Base-by-base conservation (phyloP, 1,140 invertebrate genomes). In the Drosophila pectinifera region DNA sequence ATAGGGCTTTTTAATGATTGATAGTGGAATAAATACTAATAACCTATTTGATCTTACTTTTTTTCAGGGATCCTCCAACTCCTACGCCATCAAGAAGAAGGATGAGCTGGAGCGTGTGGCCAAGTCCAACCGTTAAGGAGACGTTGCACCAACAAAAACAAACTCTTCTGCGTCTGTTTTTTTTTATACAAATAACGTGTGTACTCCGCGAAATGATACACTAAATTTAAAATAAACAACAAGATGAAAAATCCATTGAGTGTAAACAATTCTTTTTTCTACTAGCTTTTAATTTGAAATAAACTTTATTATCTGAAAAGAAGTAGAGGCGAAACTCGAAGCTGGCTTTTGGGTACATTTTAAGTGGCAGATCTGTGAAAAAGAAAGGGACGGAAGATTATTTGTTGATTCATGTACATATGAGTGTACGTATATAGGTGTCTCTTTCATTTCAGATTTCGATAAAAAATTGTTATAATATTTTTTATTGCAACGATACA, bases 31-130 rank as follows among this genome's bases (percentile, higher is more conserved):
- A 22, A 43, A 18, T 11, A 20, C 34, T 61, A 20, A 36, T 28
- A 10, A 22, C 7, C 0, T 28, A 10, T 59, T 34, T n/a, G 7
- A 20, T 28, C n/a, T 43, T 39, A 48, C n/a, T 72, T 26, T 62
- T 92, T 92, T 88, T 26, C 91, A 96, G 96, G 99, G 98, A 73
- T 99, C 98, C 65, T 99, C 98, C 48, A 99, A 99, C 94, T 99
- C 98, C 42, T 99, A 99, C 92, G 99, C 99, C 73, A 99, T 99
- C 93, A 99, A 99, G 94, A 99, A 99, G 95, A 99, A 99, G 94
- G 99, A 99, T 93, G 99, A 99, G 95, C 95, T 99, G 92, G 99
- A 99, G 94, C 97, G 99, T 95, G 99, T 99, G 78, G 99, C 99
- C 91, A 99, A 99, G 94, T 99, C 98, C 92, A 99, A 99, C 95